These are phyloP conservation scores for Exaiptasia diaphana DNA, from an alignment of 64 coral and sea anemone species.

Conservation along the genomic window DNA sequence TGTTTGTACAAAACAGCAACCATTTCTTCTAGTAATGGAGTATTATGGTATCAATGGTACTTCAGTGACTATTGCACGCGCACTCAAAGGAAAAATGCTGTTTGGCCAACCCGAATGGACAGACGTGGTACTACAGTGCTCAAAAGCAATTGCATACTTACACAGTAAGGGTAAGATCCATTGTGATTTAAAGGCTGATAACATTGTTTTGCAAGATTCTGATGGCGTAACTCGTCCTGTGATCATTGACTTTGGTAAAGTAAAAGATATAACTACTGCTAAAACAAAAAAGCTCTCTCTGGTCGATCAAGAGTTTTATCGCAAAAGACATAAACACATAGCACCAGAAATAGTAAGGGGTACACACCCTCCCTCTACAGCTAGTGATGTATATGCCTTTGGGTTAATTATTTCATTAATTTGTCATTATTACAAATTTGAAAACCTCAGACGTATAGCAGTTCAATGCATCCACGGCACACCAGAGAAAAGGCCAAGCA, in stretches of 20 bases:
- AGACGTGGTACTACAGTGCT: neutral
- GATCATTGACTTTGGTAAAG: conserved; percentile 31
- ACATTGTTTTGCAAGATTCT: neutral
- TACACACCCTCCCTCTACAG: neutral
- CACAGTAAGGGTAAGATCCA: neutral
- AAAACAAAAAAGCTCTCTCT: neutral
- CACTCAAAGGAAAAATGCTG: neutral
- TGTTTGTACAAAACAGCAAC: neutral
- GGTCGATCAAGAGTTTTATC: neutral
- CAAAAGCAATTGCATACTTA: neutral
- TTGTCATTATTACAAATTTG: neutral
- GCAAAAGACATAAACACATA: neutral
- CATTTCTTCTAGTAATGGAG: conserved; percentile 12
- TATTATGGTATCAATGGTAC: conserved; percentile 3
- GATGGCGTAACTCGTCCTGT: neutral
- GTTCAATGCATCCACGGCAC: neutral
- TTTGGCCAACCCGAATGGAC: neutral
- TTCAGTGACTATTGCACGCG: neutral
- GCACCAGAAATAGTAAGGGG: conserved; percentile 6
- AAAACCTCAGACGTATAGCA: neutral
- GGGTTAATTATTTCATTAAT: conserved; percentile 2
- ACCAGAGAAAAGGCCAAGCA: neutral
- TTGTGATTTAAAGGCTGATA: conserved; percentile 26
- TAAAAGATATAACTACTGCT: neutral
- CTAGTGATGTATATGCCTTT: neutral